Evolutionary conservation across 2,797 vertebrate genomes (phyloP), one percentile per base, ranked within the genome.

Genomic region (Chrysocyon brachyurus): DNA sequence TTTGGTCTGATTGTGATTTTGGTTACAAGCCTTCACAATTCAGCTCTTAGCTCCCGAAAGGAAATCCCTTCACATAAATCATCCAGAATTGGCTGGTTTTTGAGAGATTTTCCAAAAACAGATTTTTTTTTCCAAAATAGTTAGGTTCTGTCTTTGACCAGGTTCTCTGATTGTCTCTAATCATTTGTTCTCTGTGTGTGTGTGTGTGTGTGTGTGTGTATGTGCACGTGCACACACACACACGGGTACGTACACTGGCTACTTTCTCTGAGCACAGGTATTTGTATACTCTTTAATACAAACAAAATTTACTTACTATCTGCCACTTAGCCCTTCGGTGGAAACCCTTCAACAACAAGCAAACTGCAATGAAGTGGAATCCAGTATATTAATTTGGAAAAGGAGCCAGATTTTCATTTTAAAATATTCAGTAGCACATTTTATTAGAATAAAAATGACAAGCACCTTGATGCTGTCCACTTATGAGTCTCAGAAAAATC

Each of bases 401-500:
- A 97, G 85, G 90, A 97, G 97, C 63, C 19, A 96, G 33, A 87
- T 93, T 97, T 96, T 90, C 94, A 72, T 88, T 95, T 95, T 97
- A 96, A 97, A 96, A 96, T 97, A 97, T 98, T 98, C 97, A 95
- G 63, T 75, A 96, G 83, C 92, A 96, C 87, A 96, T 87, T 57
- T 93, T 96, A 90, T 93, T 92, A 97, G 75, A 61, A 70, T 92
- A 87, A 97, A 95, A 96, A 97, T 96, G 75, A 2, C 0, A 6
- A 57, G 91, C 83, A 70, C 92, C 49, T 92, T 97, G 97, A 96
- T 94, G 96, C 88, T 97, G 94, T 96, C 92, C 96, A 97, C 97
- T 97, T 96, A 97, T 93, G 95, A 97, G 90, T 94, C 96, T 96
- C 94, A 96, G 96, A 96, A 96, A 98, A 98, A 98, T 98, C 97